Evolutionary conservation across 2,113 vertebrate genomes (phyloP).

Genomic region (Leucopternis melanops): DNA sequence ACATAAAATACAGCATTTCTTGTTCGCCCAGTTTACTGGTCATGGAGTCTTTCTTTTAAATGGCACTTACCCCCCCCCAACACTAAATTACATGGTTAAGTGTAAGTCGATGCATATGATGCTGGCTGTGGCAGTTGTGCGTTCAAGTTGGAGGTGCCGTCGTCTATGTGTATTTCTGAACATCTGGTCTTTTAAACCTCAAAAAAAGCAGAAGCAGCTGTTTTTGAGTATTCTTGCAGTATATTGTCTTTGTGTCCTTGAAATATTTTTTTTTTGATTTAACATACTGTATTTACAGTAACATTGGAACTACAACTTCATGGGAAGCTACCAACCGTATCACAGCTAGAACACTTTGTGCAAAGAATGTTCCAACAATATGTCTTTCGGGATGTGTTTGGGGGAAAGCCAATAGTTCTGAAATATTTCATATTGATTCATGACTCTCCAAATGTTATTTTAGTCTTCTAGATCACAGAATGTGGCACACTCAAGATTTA

Average conservation of each 20-base stretch:
- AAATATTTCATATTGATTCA: constrained; percentile 29
- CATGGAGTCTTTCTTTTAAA: not conserved
- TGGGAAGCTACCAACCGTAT: constrained; percentile 11
- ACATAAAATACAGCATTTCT: not conserved
- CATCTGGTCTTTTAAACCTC: not conserved
- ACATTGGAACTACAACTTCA: not conserved
- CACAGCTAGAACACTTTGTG: not conserved
- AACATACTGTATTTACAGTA: constrained; percentile 22
- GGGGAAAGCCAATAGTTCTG: not conserved
- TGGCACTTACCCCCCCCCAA: not conserved
- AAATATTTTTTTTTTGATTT: not conserved
- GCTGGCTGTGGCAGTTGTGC: not conserved
- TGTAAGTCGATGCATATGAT: not conserved
- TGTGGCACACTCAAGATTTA: not conserved
- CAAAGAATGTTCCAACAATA: constrained; percentile 8
- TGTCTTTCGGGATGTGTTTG: not conserved
- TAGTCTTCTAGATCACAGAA: constrained; percentile 11
- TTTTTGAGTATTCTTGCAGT: not conserved
- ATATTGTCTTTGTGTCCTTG: not conserved
- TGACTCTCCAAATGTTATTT: constrained; percentile 29
- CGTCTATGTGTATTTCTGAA: not conserved
- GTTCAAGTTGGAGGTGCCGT: not conserved
- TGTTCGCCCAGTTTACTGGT: not conserved
- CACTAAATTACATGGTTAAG: not conserved
- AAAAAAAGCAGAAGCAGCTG: not conserved